phyloP scores from a whole-genome alignment of 2,113 vertebrate genomes.

The Potamarius usumacintae region DNA sequence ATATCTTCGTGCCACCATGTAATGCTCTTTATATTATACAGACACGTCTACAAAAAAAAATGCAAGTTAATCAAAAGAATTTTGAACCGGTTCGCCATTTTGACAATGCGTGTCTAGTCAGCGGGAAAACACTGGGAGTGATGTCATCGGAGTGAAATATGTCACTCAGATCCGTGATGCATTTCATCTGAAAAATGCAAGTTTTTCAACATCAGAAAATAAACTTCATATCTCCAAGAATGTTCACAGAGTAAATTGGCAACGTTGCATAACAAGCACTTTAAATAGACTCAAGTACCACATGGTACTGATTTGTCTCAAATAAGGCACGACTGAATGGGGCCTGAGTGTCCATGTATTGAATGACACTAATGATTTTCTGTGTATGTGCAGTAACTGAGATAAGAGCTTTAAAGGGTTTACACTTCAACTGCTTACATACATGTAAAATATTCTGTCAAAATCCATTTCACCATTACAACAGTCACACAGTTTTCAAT shows the following conservation, averaged over 20 bases:
- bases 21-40: too few relatives aligned
- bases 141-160: too few relatives aligned
- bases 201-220: too few relatives aligned
- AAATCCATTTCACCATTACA: neutral
- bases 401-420: neutral
- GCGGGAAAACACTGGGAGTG: too few relatives aligned
- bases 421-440: neutral
- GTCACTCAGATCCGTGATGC: too few relatives aligned
- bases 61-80: too few relatives aligned
- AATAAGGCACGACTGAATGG: neutral
- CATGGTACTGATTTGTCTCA: neutral
- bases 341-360: neutral
- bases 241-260: neutral
- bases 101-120: too few relatives aligned
- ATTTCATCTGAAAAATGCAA: too few relatives aligned
- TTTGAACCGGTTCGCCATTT: too few relatives aligned
- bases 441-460: neutral
- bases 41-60: too few relatives aligned
- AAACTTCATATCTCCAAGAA: too few relatives aligned
- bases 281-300: constrained; percentile 1
- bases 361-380: neutral
- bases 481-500: neutral
- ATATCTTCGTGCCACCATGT: too few relatives aligned
- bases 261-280: neutral
- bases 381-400: neutral